A percentile compares a stretch with the other conserved stretches of the same genome.
Conservation (phyloP, 2,888 invertebrate genomes). For the Hydriomena furcata region DNA sequence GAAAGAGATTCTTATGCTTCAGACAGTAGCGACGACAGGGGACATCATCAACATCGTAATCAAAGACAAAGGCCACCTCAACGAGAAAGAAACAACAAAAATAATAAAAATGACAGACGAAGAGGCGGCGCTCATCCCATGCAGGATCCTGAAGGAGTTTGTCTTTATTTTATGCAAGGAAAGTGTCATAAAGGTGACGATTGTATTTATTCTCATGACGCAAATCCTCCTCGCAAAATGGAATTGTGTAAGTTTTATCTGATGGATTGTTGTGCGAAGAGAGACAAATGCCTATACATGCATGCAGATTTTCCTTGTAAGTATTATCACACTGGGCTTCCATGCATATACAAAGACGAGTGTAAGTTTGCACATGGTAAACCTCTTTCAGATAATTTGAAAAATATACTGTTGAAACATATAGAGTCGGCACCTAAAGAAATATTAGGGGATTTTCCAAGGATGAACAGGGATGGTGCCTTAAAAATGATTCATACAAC, state of each 20-base stretch:
- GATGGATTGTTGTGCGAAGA: conserved; percentile 97
- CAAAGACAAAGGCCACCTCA: conserved; percentile 64
- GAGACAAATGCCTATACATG: conserved; percentile 97
- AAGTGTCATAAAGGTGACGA: conserved; percentile 94
- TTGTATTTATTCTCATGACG: conserved; percentile 94
- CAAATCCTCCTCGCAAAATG: conserved; percentile 91
- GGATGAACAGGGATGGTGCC: conserved; percentile 91
- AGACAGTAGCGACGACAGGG: conserved; percentile 82
- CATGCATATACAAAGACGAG: conserved; percentile 91
- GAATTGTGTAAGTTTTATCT: conserved; percentile 98
- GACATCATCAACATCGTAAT: conserved; percentile 73
- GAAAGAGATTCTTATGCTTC: conserved; percentile 81
- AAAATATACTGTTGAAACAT: conserved; percentile 87
- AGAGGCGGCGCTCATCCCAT: conserved; percentile 83
- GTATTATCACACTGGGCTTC: conserved; percentile 96
- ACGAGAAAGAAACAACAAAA: conserved; percentile 76
- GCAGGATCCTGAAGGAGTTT: conserved; percentile 88
- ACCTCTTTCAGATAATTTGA: conserved; percentile 91
- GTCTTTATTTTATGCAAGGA: conserved; percentile 94
- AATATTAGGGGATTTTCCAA: conserved; percentile 94
- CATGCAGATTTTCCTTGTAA: conserved; percentile 99
- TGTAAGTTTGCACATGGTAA: conserved; percentile 97
- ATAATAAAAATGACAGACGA: conserved; percentile 76
- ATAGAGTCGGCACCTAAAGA: conserved; percentile 96
- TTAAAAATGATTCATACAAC: conserved; percentile 80